Percentiles rank a stretch among this genome's conserved stretches.
Conservation (phyloP, 1,140 invertebrate genomes). For the Cherax destructor region DNA sequence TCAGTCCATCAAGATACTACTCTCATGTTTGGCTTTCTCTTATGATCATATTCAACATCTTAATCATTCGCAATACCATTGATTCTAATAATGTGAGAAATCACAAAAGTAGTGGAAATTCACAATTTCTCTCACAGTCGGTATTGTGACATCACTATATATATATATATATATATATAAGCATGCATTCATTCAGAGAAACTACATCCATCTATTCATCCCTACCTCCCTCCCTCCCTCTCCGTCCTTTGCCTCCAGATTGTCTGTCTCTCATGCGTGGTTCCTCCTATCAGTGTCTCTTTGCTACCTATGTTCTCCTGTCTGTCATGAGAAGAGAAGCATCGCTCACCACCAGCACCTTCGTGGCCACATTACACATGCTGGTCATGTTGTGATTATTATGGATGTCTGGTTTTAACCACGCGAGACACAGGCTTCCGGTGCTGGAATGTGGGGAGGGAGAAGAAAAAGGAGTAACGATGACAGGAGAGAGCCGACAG, state of each 20-base stretch:
- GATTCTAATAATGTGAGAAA: too few relatives aligned
- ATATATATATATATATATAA: too few relatives aligned
- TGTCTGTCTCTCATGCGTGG: neutral
- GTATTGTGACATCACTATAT: too few relatives aligned
- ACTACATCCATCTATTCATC: neutral
- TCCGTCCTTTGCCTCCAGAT: neutral
- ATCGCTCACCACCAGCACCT: neutral
- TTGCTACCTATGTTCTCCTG: neutral
- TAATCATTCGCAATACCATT: too few relatives aligned
- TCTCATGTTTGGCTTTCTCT: too few relatives aligned
- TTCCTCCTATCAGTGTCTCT: neutral
- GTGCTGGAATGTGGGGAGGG: neutral
- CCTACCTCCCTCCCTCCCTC: neutral
- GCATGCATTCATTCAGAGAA: too few relatives aligned
- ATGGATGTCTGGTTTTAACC: neutral
- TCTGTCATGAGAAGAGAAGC: neutral
- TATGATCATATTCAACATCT: too few relatives aligned
- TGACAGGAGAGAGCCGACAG: neutral
- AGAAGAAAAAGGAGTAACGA: neutral
- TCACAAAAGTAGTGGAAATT: too few relatives aligned
- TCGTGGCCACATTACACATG: neutral
- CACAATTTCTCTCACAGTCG: too few relatives aligned
- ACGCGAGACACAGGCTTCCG: neutral
- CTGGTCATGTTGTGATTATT: neutral
- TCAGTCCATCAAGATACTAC: too few relatives aligned